Conservation (phyloP, 1,140 invertebrate genomes). For the Apocrypta bakeri region DNA sequence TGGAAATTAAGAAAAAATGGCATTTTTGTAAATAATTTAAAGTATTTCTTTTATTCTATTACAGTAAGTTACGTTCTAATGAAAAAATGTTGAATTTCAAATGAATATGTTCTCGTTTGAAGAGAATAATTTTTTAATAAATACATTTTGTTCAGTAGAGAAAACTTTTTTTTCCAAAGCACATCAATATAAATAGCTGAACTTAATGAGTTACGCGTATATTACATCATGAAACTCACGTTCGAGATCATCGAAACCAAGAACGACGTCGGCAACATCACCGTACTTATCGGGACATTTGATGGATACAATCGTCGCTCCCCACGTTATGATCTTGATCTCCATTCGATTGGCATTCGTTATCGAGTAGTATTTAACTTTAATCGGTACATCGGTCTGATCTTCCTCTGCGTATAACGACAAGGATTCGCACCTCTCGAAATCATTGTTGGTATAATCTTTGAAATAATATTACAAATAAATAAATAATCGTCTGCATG, state of each 20-base stretch:
- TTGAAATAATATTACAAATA: neutral
- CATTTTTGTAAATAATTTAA: too few species aligned
- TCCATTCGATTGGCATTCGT: slow-evolving; percentile 74
- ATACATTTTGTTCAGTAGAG: too few species aligned
- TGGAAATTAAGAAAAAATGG: too few species aligned
- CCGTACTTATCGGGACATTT: slow-evolving; percentile 80
- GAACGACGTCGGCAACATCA: slow-evolving; percentile 77
- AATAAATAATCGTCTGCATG: neutral
- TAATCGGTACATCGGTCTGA: slow-evolving; percentile 30
- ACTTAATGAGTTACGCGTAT: too few species aligned
- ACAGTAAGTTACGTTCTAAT: too few species aligned
- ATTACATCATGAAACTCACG: too few species aligned
- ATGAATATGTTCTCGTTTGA: too few species aligned
- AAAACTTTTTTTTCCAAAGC: too few species aligned
- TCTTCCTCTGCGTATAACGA: neutral
- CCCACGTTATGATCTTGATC: slow-evolving; percentile 79
- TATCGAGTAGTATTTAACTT: slow-evolving; percentile 73
- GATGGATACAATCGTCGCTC: slow-evolving; percentile 81
- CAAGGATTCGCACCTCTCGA: neutral
- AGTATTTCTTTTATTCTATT: too few species aligned
- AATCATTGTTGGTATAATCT: neutral
- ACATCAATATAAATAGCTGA: too few species aligned
- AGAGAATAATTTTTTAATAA: too few species aligned
- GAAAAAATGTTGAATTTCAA: too few species aligned
- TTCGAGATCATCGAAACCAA: slow-evolving; percentile 81